phyloP scores from a whole-genome alignment of 1,140 invertebrate species.

The Papilio helenus region DNA sequence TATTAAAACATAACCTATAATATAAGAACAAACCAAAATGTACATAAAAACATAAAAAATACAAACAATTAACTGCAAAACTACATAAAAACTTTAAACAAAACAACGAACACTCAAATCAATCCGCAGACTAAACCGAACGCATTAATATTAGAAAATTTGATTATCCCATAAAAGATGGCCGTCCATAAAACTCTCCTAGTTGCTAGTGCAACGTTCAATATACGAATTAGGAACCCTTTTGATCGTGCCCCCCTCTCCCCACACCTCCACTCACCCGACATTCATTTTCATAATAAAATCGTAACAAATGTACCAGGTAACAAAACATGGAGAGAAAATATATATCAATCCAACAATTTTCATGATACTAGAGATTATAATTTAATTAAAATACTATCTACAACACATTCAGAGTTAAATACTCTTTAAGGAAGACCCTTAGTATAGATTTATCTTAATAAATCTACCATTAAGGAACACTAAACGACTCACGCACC shows the following conservation, averaged over 20 bases:
- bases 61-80: neutral
- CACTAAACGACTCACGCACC: no score
- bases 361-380: no score
- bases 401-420: no score
- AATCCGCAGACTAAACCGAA: conserved; percentile 68
- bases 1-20: no score
- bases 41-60: neutral
- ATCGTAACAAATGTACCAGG: conserved; percentile 80
- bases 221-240: conserved; percentile 81
- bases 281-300: conserved; percentile 83
- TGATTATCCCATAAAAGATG: conserved; percentile 82
- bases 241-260: conserved; percentile 65
- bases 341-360: conserved; percentile 59
- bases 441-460: no score
- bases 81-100: conserved; percentile 49
- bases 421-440: no score
- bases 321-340: conserved; percentile 79
- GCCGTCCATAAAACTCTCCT: conserved; percentile 79
- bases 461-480: no score
- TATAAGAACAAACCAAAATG: no score
- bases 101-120: conserved; percentile 51
- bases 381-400: no score
- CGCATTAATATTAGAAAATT: conserved; percentile 82
- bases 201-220: conserved; percentile 74
- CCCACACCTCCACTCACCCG: conserved; percentile 50